Percentiles rank a stretch among this genome's conserved stretches.
Evolutionary conservation across 1,140 invertebrate species (phyloP).

Genomic region (Micrasema minimum): DNA sequence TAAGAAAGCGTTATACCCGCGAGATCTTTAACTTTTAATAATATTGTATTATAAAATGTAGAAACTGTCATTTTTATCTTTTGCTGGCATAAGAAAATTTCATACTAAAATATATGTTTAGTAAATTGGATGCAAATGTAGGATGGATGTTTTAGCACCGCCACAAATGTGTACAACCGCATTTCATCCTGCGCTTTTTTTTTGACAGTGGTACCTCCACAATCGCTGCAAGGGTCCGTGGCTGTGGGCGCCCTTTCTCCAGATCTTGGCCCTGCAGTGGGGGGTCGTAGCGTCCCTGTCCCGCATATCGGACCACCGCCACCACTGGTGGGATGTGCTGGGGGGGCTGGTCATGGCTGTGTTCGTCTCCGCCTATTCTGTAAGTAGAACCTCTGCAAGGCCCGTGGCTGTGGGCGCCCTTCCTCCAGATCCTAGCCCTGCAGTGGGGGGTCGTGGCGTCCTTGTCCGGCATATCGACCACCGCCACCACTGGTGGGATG

Average conservation of each 20-base stretch:
- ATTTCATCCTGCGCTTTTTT: background rate
- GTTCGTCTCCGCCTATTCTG: conserved; percentile 56
- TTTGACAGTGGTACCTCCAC: conserved; percentile 71
- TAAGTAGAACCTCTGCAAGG: conserved; percentile 45
- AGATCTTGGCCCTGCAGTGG: conserved; percentile 71
- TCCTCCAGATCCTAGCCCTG: conserved; percentile 71
- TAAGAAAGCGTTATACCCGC: background rate
- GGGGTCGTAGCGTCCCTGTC: conserved; percentile 72
- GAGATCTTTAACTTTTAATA: background rate
- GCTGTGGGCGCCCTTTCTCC: conserved; percentile 71
- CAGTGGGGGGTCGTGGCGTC: conserved; percentile 72
- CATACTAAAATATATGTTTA: background rate
- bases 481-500: conserved; percentile 52
- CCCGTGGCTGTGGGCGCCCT: conserved; percentile 68
- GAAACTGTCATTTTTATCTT: background rate
- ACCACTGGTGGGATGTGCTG: conserved; percentile 83
- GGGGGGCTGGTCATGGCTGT: conserved; percentile 69
- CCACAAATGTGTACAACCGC: background rate
- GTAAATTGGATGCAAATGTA: no score
- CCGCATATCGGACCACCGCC: conserved; percentile 74
- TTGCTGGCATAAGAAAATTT: background rate
- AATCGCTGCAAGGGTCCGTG: conserved; percentile 65
- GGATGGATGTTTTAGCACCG: no score
- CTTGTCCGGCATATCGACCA: conserved; percentile 74
- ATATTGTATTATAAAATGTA: background rate